Percentiles rank a stretch among this genome's conserved stretches.
phyloP scores from a whole-genome alignment of 2,113 vertebrate species.

The Rhinogobius similis region DNA sequence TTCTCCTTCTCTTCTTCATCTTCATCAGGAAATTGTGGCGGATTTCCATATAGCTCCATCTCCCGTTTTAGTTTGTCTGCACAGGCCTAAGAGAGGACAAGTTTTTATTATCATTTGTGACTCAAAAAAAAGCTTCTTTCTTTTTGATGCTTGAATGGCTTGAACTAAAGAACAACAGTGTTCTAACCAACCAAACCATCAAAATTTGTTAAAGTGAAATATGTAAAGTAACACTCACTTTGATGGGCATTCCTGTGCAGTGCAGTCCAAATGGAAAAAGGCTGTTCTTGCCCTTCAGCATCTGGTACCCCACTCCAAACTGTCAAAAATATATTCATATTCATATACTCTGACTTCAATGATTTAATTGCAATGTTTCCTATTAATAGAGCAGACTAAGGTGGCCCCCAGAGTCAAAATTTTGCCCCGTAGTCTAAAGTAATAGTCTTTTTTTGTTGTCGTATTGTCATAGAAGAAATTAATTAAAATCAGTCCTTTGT shows the following conservation, averaged over 20 bases:
- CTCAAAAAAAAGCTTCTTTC: not conserved
- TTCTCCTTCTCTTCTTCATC: constrained; percentile 89
- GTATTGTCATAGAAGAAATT: too few species aligned
- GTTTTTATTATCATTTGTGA: not conserved
- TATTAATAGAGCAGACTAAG: too few species aligned
- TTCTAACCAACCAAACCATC: too few species aligned
- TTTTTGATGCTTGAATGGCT: too few species aligned
- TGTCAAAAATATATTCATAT: constrained; percentile 59
- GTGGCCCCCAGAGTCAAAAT: too few species aligned
- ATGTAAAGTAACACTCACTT: constrained; percentile 78
- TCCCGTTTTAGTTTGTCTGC: constrained; percentile 97
- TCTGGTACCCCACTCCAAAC: constrained; percentile 92
- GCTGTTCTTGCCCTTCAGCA: constrained; percentile 89
- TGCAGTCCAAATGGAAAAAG: constrained; percentile 96
- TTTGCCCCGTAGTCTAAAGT: too few species aligned
- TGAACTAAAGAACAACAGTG: too few species aligned
- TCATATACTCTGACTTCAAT: too few species aligned
- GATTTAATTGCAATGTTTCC: not conserved
- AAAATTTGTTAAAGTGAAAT: not conserved
- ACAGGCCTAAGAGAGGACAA: constrained; percentile 83
- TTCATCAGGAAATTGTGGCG: constrained; percentile 93
- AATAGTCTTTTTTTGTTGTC: too few species aligned
- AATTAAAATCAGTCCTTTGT: too few species aligned
- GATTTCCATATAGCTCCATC: constrained; percentile 92
- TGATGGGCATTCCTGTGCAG: constrained; percentile 99